These are phyloP conservation scores for Eupelmus urozonus DNA, from an alignment of 2,888 invertebrate species.

Conservation along the genomic window DNA sequence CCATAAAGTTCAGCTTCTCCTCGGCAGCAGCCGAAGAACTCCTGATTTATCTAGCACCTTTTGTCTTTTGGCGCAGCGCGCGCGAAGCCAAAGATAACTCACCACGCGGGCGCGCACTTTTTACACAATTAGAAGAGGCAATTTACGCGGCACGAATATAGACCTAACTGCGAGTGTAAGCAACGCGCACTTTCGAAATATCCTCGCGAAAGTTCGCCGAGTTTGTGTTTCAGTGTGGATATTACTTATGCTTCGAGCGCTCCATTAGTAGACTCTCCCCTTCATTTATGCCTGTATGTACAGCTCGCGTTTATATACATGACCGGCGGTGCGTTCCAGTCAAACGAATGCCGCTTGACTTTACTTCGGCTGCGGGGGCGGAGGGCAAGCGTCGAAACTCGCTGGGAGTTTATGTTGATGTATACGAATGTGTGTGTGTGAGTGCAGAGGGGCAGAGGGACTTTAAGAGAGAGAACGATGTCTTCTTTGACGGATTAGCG, in stretches of 20 bases:
- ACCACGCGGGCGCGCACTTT: too few species aligned
- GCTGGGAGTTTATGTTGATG: conserved; percentile 3
- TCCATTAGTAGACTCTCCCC: conserved; percentile 25
- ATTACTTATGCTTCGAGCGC: conserved; percentile 42
- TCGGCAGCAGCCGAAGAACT: background rate
- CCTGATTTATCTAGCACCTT: background rate
- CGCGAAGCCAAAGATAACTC: background rate
- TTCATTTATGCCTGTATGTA: background rate
- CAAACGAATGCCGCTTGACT: conserved; percentile 44
- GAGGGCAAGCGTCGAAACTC: conserved; percentile 32
- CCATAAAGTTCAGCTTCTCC: background rate
- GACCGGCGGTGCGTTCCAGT: conserved; percentile 8
- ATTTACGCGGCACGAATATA: background rate
- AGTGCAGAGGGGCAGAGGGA: background rate
- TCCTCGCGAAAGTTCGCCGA: conserved; percentile 17
- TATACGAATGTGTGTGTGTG: background rate
- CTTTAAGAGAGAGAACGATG: background rate
- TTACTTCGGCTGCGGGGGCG: too few species aligned
- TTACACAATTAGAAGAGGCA: conserved; percentile 14
- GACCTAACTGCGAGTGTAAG: conserved; percentile 3
- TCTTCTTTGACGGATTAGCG: conserved; percentile 41
- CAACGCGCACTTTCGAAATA: background rate
- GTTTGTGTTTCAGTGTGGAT: conserved; percentile 46
- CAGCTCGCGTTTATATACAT: background rate
- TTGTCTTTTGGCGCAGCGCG: background rate